A percentile compares a stretch with the other conserved stretches of the same genome.
These are phyloP conservation scores for Caenorhabditis zanzibari DNA, from an alignment of 2,888 invertebrate genomes.

Conservation along the genomic window DNA sequence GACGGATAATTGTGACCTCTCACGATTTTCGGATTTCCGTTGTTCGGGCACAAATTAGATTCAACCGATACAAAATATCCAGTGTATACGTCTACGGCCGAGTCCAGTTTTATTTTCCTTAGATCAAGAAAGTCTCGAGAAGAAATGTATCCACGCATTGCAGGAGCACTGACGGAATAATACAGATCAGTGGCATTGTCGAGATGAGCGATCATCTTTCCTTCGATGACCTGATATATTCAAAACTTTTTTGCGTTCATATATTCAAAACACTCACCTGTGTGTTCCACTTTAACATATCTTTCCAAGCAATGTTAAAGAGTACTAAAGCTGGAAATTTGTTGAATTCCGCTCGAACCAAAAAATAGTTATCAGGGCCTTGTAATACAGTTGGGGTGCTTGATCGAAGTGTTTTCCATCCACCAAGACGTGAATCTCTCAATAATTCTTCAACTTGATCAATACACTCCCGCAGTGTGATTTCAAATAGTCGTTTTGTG, in stretches of 20 bases:
- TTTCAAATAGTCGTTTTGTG: conserved; percentile 59
- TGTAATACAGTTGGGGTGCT: conserved; percentile 58
- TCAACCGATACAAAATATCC: conserved; percentile 72
- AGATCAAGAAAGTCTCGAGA: conserved; percentile 73
- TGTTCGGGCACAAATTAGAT: conserved; percentile 64
- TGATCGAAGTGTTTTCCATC: conserved; percentile 65
- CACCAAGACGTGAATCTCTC: conserved; percentile 65
- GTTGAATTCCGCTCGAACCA: conserved; percentile 71
- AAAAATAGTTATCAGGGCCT: conserved; percentile 73
- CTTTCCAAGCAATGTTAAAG: conserved; percentile 77
- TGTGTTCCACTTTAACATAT: conserved; percentile 76
- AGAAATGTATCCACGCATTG: conserved; percentile 79
- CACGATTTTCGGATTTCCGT: conserved; percentile 65
- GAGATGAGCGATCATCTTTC: conserved; percentile 70
- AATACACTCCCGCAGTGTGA: conserved; percentile 53
- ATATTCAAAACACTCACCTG: conserved; percentile 48
- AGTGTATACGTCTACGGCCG: conserved; percentile 42
- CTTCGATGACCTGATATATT: conserved; percentile 61
- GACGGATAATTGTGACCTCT: conserved; percentile 72
- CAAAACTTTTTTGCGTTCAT: not conserved
- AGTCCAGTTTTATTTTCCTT: conserved; percentile 57
- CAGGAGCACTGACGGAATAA: conserved; percentile 78
- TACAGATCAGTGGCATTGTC: conserved; percentile 76
- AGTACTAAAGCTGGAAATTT: conserved; percentile 67
- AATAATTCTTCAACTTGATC: conserved; percentile 62